Base-by-base conservation (phyloP, 2,797 vertebrate genomes). In the Selene dorsalis region DNA sequence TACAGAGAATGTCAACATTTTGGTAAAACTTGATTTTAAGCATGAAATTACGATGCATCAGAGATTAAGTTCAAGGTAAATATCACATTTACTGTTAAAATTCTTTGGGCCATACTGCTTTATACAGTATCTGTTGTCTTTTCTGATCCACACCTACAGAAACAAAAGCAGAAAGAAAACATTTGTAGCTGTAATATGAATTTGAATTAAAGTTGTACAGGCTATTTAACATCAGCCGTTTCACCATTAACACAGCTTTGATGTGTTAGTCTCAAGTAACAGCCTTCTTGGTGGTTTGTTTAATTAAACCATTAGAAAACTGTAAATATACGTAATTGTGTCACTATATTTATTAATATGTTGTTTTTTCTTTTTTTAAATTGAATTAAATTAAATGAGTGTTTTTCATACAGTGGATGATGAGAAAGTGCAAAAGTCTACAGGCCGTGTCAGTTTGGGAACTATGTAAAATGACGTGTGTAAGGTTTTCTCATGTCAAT, bases 261-360 rank as follows among this genome's bases (percentile, higher is more conserved):
- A 38, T 18, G 66, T 67, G 35, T 67, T 62, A 59, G 59, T 71
- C 12, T 20, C 11, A 43, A 70, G 14, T 57, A 2, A 52, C 48
- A 45, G 47, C 59, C 22, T 16, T 43, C 20, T 18, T n/a, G 35
- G 35, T 20, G 65, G 48, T 30, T 28, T 61, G 12, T 56, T 57
- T 57, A 52, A 67, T 79, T 73, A 24, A 55, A 68, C 63, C 41
- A 69, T 55, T 62, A 72, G 9, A 74, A 41, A 69, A 41, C 35
- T 90, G 87, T 85, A 85, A 78, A 88, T 87, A 83, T 53, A 35
- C 7, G 32, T 35, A 59, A 65, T 32, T 62, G 41, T 64, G 50
- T 66, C 43, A n/a, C 24, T 58, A 53, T 64, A 18, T 56, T 62
- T 43, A 69, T 62, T 43, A 69, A 35, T 61, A n/a, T 55, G 7